These are phyloP conservation scores for Capitulum mitella DNA, from an alignment of 2,888 invertebrate genomes.

Conservation along the genomic window DNA sequence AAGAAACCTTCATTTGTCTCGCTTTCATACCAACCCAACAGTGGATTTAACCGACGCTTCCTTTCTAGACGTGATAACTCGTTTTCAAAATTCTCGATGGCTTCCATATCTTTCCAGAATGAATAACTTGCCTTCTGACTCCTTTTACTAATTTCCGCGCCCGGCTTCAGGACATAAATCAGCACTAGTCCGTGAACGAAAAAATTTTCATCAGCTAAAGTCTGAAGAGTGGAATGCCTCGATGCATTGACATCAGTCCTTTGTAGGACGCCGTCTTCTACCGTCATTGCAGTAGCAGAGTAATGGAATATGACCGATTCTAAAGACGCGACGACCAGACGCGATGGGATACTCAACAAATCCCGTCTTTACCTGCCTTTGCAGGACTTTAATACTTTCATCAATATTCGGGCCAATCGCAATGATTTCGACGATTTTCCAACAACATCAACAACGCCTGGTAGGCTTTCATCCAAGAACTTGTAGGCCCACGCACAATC, in stretches of 20 bases:
- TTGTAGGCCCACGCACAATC: background rate
- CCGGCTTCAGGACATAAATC: background rate
- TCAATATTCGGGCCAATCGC: background rate
- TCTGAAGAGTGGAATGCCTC: background rate
- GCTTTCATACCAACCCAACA: background rate
- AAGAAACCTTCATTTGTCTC: background rate
- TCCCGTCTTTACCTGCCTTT: background rate
- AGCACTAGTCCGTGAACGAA: background rate
- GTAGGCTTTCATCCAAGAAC: background rate
- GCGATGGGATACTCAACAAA: background rate
- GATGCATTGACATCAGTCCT: background rate
- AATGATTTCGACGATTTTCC: background rate
- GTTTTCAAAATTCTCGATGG: background rate
- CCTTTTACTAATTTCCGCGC: background rate
- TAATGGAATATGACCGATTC: background rate
- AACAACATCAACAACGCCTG: background rate
- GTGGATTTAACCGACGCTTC: background rate
- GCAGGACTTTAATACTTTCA: background rate
- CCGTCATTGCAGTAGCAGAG: background rate
- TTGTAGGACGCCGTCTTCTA: background rate
- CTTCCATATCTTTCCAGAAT: background rate
- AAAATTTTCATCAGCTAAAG: background rate
- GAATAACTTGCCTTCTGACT: background rate
- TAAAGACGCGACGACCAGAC: background rate
- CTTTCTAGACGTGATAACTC: background rate